Evolutionary conservation across 1,140 invertebrate genomes (phyloP).

Genomic region (Camponotus vicinus): DNA sequence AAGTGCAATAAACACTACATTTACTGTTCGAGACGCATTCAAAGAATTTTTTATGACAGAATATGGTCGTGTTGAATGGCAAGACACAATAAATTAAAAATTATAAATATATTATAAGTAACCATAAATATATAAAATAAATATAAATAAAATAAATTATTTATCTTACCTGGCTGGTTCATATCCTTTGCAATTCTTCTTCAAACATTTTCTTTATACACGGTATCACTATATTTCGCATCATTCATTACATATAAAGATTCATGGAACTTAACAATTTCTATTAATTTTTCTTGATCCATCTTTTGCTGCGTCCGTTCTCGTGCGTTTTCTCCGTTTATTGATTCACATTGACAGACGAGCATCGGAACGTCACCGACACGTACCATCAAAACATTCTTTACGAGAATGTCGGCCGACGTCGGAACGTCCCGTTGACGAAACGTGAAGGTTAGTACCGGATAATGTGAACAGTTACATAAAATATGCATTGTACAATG

Average conservation of each 20-base stretch:
- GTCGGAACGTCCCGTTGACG: not conserved
- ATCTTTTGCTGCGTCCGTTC: not conserved
- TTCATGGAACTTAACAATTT: not conserved
- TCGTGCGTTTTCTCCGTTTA: too few relatives aligned
- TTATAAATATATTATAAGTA: not conserved
- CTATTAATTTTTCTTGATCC: not conserved
- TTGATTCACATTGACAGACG: too few relatives aligned
- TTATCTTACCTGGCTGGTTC: not conserved
- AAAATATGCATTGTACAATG: not conserved
- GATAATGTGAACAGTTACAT: not conserved
- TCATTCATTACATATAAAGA: not conserved
- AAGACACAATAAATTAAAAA: slow-evolving; percentile 1
- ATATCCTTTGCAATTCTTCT: not conserved
- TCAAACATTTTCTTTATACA: not conserved
- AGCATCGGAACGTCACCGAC: not conserved
- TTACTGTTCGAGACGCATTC: not conserved
- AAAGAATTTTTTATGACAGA: not conserved
- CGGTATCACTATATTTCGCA: not conserved
- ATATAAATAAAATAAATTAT: not conserved
- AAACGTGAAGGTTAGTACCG: not conserved
- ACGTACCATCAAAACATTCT: not conserved
- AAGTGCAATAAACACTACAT: not conserved
- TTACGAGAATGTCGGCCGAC: not conserved
- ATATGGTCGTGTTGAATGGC: not conserved
- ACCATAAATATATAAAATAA: not conserved